Evolutionary conservation across 2,113 vertebrate species (phyloP), one percentile per base, ranked within the genome.

Genomic region (Corynorhinus townsendii): DNA sequence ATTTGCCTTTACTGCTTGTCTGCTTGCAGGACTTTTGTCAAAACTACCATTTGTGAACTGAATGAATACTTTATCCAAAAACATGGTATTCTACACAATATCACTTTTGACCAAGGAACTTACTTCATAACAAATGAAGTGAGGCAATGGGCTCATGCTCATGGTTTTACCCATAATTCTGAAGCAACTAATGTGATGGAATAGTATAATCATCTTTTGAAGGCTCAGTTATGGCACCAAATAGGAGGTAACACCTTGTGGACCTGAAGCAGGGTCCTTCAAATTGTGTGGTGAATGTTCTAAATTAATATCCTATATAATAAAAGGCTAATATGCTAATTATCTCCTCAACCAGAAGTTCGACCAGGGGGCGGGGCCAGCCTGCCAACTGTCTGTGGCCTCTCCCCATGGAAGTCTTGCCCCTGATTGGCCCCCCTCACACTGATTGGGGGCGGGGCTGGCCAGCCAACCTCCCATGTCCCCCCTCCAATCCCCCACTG

Each of bases 21-120:
- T 79, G 28, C n/a, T 71, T 82, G 2, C n/a, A 66, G 12, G 76
- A 16, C 45, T 56, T 89, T 40, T 86, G n/a, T 7, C 52, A 72
- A 75, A 94, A 93, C 26, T 79, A 33, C 19, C 11, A 19, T 56
- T 79, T 89, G 56, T 66, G 54, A 93, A 38, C 56, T n/a, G n/a
- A 75, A 38, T 7, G 40, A 72, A 81, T 52, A 85, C 52, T 90
- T 71, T 49, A 81, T 68, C 43, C 28, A 47, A 82, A 85, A 91
- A 75, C 40, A 90, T 71, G 30, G 6, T 43, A 83, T 52, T 82
- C 76, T 89, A 73, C 4, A 68, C 16, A 40, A 49, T 5, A 79
- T 93, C 45, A 66, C 33, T 64, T 89, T 83, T 84, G 82, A 84
- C n/a, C 30, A 88, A 69, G 75, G 73, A 94, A 72, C 20, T 88